Evolutionary conservation across 2,888 invertebrate species (phyloP), one percentile per base, ranked within the genome.

Genomic region (Steinernema scapterisci): DNA sequence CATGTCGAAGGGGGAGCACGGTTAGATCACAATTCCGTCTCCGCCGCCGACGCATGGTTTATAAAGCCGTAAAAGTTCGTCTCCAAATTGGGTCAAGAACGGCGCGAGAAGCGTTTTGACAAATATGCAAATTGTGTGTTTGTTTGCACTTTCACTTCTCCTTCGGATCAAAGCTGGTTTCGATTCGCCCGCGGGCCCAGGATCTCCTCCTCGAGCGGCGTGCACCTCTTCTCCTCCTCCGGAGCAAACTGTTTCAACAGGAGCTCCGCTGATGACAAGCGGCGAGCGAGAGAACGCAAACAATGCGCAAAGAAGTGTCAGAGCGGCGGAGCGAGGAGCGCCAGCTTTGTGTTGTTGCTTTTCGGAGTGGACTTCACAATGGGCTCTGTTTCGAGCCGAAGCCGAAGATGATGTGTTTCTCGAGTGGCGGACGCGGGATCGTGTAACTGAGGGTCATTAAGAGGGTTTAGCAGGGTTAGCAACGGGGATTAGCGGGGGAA

Each of bases 121-220:
- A n/a, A 25, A 63, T 63, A 63, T 63, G 63, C 63, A 63, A 63
- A 63, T 31, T 52, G 31, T 63, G 16, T 63, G 54, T 54, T 54
- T 54, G 63, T 63, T 63, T 63, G 63, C 63, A 63, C 63, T 63
- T 63, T 63, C 63, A 63, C 63, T 63, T 25, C 16, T 16, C 31
- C 38, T 48, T 44, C n/a, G n/a, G 48, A 5, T n/a, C 5, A 3
- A 2, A 31, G 63, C 38, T 31, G 63, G 63, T 63, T 63, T 31
- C 16, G 63, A 25, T 25, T 25, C 63, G 63, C 16, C 27, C 63
- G 6, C 63, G 63, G 27, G 63, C 31, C 63, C 63, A 63, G 63
- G 63, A 63, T 63, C 63, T 63, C 63, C 63, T 27, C 23, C 52
- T 52, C 52, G 52, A n/a, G n/a, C n/a, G n/a, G 48, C 48, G 48